A percentile compares a stretch with the other conserved stretches of the same genome.
Conservation (phyloP, 1,140 invertebrate genomes). For the Linepithema humile region DNA sequence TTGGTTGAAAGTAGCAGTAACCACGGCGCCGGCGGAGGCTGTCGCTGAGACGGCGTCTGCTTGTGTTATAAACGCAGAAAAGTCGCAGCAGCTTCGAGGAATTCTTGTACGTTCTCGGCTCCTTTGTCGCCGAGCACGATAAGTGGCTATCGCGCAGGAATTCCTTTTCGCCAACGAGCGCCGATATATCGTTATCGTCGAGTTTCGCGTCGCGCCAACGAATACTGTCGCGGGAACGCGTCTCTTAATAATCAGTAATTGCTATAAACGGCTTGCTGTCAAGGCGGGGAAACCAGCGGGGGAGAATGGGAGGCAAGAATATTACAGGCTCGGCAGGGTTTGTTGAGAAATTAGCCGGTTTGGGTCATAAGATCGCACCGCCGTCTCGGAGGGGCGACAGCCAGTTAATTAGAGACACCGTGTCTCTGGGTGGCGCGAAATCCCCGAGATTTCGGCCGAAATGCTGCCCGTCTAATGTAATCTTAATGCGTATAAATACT, state of each 20-base stretch:
- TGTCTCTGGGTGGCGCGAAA: constrained; percentile 3
- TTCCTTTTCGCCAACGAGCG: neutral
- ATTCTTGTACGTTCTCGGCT: neutral
- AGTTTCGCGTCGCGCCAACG: neutral
- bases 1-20: neutral
- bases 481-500: constrained; percentile 48
- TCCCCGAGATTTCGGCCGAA: constrained; percentile 36
- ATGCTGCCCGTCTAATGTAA: constrained; percentile 21
- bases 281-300: constrained; percentile 37
- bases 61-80: neutral
- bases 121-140: constrained; percentile 27
- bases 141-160: neutral
- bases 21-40: neutral
- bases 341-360: constrained; percentile 12
- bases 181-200: neutral
- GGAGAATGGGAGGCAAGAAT: neutral
- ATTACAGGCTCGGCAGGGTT: constrained; percentile 1
- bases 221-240: neutral
- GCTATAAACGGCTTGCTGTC: constrained; percentile 41
- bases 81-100: neutral
- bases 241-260: neutral
- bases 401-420: constrained; percentile 56
- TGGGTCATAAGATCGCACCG: constrained; percentile 16
- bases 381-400: constrained; percentile 43
- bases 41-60: neutral